These are phyloP conservation scores for Heterodera filipjevi DNA, from an alignment of 2,888 invertebrate species.

Conservation along the genomic window DNA sequence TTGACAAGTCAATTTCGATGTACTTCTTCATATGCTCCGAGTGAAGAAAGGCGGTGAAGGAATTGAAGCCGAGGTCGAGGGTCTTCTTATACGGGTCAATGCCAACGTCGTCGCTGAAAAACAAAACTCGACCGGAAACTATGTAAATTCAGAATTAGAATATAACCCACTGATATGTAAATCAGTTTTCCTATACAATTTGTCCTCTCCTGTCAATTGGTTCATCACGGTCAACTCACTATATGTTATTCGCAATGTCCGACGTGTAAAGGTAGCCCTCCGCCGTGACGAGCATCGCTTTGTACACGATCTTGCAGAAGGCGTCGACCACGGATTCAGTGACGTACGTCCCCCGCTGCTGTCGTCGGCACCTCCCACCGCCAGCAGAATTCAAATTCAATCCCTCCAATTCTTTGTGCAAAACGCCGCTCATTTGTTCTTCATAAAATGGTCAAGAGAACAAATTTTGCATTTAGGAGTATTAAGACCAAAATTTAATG, in stretches of 20 bases:
- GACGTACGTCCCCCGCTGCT: neutral
- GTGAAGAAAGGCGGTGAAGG: neutral
- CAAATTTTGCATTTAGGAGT: too few species aligned
- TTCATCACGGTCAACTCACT: neutral
- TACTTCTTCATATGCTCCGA: slow-evolving; percentile 3
- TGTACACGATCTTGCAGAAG: slow-evolving; percentile 2
- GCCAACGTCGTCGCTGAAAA: neutral
- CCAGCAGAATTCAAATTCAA: neutral
- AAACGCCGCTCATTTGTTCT: neutral
- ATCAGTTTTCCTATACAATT: too few species aligned
- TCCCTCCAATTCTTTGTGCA: neutral
- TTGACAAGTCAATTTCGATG: slow-evolving; percentile 7
- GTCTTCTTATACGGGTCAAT: neutral
- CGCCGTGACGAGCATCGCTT: slow-evolving; percentile 9
- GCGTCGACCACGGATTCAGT: neutral
- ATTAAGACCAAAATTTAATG: too few species aligned
- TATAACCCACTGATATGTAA: too few species aligned
- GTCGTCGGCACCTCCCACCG: neutral
- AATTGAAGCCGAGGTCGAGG: slow-evolving; percentile 8
- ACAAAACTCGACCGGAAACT: neutral
- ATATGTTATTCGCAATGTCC: neutral
- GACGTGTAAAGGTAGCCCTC: neutral
- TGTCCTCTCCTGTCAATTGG: too few species aligned
- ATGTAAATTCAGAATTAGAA: too few species aligned
- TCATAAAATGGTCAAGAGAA: too few species aligned